Evolutionary conservation across 1,140 invertebrate species (phyloP).

Genomic region (Bombus turneri): DNA sequence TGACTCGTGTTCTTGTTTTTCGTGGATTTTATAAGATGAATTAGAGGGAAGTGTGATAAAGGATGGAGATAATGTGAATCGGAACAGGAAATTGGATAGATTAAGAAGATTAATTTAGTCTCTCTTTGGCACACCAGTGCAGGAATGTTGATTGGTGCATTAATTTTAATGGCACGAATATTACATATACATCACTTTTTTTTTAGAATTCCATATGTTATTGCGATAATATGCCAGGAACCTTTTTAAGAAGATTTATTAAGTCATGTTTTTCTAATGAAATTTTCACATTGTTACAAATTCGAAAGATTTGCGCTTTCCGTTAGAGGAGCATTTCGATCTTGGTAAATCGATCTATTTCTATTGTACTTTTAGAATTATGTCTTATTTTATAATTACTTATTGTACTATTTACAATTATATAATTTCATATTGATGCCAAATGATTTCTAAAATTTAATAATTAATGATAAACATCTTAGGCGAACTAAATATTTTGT

Average conservation of each 20-base stretch:
- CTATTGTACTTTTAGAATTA: too few species aligned
- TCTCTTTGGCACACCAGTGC: neutral
- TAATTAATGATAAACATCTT: too few species aligned
- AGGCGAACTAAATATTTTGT: too few species aligned
- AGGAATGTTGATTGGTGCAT: neutral
- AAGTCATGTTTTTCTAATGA: neutral
- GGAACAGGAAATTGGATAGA: constrained; percentile 3
- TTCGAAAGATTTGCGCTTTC: neutral
- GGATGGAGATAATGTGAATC: neutral
- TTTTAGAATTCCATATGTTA: neutral
- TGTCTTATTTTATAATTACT: too few species aligned
- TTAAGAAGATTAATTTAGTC: neutral
- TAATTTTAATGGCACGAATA: neutral
- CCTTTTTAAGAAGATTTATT: neutral
- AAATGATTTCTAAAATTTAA: too few species aligned
- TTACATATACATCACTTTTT: neutral
- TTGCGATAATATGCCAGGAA: neutral
- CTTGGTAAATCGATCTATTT: neutral
- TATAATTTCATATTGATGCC: too few species aligned
- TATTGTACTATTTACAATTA: too few species aligned
- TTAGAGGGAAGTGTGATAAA: neutral
- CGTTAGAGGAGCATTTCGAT: neutral
- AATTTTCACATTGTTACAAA: neutral
- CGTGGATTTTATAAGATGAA: neutral
- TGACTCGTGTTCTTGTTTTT: neutral